Evolutionary conservation across 2,113 vertebrate species (phyloP).

Genomic region (Kobus ellipsiprymnus): DNA sequence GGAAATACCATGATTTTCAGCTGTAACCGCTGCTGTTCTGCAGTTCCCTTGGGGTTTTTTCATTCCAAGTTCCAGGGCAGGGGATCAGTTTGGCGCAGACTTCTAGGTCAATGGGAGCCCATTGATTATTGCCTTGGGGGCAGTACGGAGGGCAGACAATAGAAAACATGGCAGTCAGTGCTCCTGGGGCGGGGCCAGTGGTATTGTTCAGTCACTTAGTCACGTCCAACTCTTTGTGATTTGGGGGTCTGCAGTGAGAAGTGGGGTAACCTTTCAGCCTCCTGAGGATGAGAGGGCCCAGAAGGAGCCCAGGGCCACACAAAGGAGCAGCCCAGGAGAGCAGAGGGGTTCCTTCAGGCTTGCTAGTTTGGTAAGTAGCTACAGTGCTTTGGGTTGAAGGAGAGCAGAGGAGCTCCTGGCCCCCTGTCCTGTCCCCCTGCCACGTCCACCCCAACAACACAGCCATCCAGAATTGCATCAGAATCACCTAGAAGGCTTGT

Average conservation of each 20-base stretch:
- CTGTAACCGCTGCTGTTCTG: background rate
- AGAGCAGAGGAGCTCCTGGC: background rate
- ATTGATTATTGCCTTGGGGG: background rate
- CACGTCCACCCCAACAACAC: fast-evolving
- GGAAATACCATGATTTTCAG: background rate
- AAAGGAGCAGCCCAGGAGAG: background rate
- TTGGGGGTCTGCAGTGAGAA: background rate
- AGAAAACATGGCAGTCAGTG: background rate
- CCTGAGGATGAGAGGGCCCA: background rate
- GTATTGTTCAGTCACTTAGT: background rate
- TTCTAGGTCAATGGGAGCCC: background rate
- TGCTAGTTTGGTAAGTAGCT: background rate
- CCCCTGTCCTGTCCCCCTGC: background rate
- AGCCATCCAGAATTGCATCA: background rate
- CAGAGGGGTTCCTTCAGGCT: background rate
- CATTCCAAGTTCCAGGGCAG: background rate
- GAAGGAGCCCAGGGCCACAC: background rate
- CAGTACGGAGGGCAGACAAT: background rate
- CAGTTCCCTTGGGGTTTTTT: background rate
- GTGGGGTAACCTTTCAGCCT: background rate
- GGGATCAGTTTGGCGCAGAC: background rate
- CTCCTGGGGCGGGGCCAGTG: background rate
- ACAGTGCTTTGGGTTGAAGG: background rate
- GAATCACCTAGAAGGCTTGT: background rate
- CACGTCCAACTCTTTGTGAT: background rate